Conservation (phyloP, 1,140 invertebrate species). For the Teleopsis dalmanni region DNA sequence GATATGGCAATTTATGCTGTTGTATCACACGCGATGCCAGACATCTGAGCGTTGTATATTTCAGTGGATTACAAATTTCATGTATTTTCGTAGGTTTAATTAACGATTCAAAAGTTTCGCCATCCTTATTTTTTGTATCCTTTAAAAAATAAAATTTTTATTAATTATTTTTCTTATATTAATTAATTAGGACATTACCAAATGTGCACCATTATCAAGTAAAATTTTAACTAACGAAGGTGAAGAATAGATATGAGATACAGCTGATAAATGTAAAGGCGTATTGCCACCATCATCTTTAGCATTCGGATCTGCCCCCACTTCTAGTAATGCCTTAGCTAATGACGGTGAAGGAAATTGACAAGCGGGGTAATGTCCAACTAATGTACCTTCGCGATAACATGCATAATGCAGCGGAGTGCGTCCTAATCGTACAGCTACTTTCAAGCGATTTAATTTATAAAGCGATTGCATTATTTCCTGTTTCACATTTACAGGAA, state of each 20-base stretch:
- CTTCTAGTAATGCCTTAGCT: slow-evolving; percentile 67
- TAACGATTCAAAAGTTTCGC: slow-evolving; percentile 67
- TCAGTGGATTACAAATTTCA: slow-evolving; percentile 67
- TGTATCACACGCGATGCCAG: slow-evolving; percentile 67
- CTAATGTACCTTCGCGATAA: slow-evolving; percentile 50
- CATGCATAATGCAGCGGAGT: slow-evolving; percentile 81
- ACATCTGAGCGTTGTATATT: slow-evolving; percentile 71
- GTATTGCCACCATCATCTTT: slow-evolving; percentile 67
- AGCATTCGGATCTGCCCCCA: slow-evolving; percentile 73
- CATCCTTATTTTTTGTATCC: slow-evolving; percentile 74
- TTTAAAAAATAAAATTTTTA: slow-evolving; percentile 10
- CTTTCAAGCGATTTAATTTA: slow-evolving; percentile 67
- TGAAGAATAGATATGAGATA: slow-evolving; percentile 52
- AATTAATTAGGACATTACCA: slow-evolving; percentile 42
- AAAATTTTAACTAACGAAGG: slow-evolving; percentile 59
- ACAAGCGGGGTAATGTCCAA: slow-evolving; percentile 64
- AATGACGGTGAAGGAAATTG: slow-evolving; percentile 68
- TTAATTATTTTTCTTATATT: neutral
- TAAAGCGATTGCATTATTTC: slow-evolving; percentile 59
- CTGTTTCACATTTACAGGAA: slow-evolving; percentile 48
- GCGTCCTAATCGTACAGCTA: slow-evolving; percentile 56
- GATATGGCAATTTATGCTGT: slow-evolving; percentile 32
- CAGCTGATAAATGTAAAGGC: slow-evolving; percentile 37
- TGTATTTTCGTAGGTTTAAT: slow-evolving; percentile 54
- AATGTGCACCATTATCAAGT: slow-evolving; percentile 71